Evolutionary conservation across 2,888 invertebrate genomes (phyloP).

Genomic region (Tetramorium bicarinatum): DNA sequence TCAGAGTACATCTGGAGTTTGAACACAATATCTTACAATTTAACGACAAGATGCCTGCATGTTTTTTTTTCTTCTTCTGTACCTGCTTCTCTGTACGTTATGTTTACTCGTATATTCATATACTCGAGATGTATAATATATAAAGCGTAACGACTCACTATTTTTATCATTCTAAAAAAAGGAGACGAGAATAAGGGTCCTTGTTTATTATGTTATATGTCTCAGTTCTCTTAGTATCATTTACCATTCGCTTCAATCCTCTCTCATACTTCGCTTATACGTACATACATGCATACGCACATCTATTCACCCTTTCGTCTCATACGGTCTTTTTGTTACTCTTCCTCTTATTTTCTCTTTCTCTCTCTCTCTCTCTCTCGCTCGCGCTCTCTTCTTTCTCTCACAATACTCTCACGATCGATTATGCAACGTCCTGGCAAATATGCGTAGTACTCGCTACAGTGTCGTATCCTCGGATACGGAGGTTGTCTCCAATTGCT

Average conservation of each 20-base stretch:
- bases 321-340: constrained; percentile 24
- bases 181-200: constrained; percentile 79
- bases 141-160: constrained; percentile 83
- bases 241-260: constrained; percentile 64
- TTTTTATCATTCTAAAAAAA: constrained; percentile 80
- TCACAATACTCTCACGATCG: constrained; percentile 71
- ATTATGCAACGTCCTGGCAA: constrained; percentile 80
- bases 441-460: constrained; percentile 72
- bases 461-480: constrained; percentile 70
- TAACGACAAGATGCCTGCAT: constrained; percentile 84
- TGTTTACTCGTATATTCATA: constrained; percentile 81
- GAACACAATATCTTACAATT: constrained; percentile 85
- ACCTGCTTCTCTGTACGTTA: constrained; percentile 83
- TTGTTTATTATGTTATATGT: constrained; percentile 79
- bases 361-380: constrained; percentile 40
- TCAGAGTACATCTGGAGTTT: constrained; percentile 85
- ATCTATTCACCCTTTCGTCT: constrained; percentile 47
- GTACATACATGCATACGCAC: constrained; percentile 17
- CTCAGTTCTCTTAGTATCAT: constrained; percentile 78
- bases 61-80: constrained; percentile 74
- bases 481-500: constrained; percentile 78
- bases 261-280: constrained; percentile 46
- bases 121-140: constrained; percentile 81
- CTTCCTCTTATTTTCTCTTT: constrained; percentile 7
- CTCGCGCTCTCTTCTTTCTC: constrained; percentile 14